Evolutionary conservation across 2,113 vertebrate genomes (phyloP).

Genomic region (Pseudorasbora parva): DNA sequence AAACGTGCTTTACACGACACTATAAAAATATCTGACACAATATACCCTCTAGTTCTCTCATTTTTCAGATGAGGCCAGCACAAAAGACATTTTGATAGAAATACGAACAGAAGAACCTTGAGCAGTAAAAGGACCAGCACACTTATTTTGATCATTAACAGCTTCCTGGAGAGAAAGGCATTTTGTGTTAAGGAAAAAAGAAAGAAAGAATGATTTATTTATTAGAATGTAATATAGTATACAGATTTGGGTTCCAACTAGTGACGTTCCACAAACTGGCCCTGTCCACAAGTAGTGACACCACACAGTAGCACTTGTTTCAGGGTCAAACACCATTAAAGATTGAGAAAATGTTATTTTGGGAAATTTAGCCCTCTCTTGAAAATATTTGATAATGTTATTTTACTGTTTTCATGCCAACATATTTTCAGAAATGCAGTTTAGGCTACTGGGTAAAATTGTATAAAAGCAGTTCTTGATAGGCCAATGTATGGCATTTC

Average conservation of each 20-base stretch:
- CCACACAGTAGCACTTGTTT: background rate
- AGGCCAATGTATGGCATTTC: no score
- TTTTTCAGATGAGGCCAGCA: background rate
- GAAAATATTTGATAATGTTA: background rate
- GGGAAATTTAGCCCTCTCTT: background rate
- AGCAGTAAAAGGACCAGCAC: conserved; percentile 5
- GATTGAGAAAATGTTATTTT: background rate
- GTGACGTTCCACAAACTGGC: background rate
- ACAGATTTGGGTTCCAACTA: background rate
- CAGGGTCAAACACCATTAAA: background rate
- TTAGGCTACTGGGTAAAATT: background rate
- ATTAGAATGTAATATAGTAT: background rate
- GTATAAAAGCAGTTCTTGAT: no score
- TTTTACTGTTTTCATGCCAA: background rate
- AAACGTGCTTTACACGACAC: background rate
- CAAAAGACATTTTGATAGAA: conserved; percentile 30
- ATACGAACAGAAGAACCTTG: conserved; percentile 35
- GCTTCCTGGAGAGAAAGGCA: background rate
- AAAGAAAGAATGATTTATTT: background rate
- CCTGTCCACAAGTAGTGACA: background rate
- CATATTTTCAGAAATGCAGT: background rate
- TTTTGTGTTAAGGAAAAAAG: background rate
- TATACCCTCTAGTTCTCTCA: background rate
- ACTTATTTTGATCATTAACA: conserved; percentile 1
- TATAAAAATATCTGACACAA: conserved; percentile 10